Conservation (phyloP, 2,113 vertebrate species). For the Carollia perspicillata region DNA sequence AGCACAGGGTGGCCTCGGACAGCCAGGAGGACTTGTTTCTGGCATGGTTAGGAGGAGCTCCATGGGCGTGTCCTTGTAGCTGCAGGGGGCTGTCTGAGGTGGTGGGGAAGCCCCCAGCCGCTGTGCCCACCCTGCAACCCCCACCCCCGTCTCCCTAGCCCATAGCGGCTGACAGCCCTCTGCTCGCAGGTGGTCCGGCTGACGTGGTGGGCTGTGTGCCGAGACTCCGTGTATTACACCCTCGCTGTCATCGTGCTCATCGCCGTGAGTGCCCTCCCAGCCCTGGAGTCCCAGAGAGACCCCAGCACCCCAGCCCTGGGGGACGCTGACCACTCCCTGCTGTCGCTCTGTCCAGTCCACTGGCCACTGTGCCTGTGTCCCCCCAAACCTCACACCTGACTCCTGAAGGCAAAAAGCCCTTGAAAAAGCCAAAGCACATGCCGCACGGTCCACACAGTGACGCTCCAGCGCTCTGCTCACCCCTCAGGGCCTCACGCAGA, state of each 20-base stretch:
- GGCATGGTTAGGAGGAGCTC: not conserved
- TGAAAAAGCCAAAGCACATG: not conserved
- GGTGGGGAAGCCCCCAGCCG: not conserved
- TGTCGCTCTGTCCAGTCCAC: not conserved
- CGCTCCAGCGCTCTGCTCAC: not conserved
- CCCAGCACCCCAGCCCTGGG: rapidly evolving
- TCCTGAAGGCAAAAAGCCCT: not conserved
- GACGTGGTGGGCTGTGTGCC: constrained; percentile 95
- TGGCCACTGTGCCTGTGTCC: not conserved
- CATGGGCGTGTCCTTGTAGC: not conserved
- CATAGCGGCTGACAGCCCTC: not conserved
- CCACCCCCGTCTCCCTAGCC: not conserved
- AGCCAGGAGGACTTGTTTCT: not conserved
- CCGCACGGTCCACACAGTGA: rapidly evolving
- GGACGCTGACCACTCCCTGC: not conserved
- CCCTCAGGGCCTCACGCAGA: no score
- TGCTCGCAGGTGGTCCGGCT: constrained; percentile 90
- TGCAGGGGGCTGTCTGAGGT: rapidly evolving
- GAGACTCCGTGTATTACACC: constrained; percentile 95
- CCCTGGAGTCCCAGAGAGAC: not conserved
- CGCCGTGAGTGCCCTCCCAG: constrained; percentile 84
- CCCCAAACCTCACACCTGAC: not conserved
- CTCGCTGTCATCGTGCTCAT: constrained; percentile 93
- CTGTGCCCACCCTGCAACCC: no score
- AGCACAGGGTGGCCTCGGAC: not conserved